These are phyloP conservation scores for Hippocampus comes DNA, from an alignment of 2,113 vertebrate genomes.

Conservation along the genomic window DNA sequence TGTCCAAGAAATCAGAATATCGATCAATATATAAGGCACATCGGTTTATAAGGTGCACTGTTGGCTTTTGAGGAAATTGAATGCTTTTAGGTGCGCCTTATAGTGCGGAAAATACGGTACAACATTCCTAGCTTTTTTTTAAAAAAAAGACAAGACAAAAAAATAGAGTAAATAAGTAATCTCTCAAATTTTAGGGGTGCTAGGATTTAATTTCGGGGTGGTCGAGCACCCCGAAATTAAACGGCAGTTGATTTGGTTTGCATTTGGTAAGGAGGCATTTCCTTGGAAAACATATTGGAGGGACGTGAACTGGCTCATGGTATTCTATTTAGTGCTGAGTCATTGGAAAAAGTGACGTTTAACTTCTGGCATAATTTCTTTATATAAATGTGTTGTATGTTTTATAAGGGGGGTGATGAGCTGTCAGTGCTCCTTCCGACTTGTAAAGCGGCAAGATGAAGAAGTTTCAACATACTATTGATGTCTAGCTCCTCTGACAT, in stretches of 20 bases:
- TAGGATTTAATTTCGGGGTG: too few species aligned
- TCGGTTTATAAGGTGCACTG: too few species aligned
- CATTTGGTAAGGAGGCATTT: background rate
- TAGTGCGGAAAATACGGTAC: too few species aligned
- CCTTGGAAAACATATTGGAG: background rate
- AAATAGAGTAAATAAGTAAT: too few species aligned
- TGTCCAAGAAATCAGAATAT: too few species aligned
- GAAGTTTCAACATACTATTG: background rate
- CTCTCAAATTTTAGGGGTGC: too few species aligned
- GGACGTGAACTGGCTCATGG: too few species aligned
- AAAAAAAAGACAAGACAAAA: too few species aligned
- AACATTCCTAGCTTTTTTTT: too few species aligned
- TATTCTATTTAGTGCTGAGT: background rate
- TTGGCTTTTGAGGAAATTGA: too few species aligned
- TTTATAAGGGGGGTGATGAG: background rate
- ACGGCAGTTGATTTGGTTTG: background rate
- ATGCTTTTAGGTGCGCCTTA: too few species aligned
- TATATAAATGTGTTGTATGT: conserved; percentile 1
- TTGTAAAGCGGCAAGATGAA: background rate
- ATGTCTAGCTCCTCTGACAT: conserved; percentile 28
- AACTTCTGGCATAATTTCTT: background rate
- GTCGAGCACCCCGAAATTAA: background rate
- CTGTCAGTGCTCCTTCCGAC: background rate
- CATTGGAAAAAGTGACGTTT: background rate
- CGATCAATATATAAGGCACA: too few species aligned